These are phyloP conservation scores for Probosciger aterrimus DNA, from an alignment of 2,113 vertebrate species.

Conservation along the genomic window DNA sequence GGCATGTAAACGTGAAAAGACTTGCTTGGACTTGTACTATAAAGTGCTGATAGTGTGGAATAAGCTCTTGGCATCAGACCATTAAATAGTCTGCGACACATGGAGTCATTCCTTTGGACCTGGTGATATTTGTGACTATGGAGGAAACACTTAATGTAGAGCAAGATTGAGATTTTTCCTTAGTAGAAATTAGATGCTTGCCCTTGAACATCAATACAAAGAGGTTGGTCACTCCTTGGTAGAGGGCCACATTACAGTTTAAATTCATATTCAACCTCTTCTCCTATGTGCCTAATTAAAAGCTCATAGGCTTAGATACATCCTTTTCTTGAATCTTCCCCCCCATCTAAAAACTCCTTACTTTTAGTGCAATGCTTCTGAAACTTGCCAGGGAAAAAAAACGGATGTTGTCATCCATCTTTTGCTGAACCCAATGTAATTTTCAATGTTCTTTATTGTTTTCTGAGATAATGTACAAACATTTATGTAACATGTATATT, in stretches of 20 bases:
- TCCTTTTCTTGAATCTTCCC: not conserved
- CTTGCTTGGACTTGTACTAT: not conserved
- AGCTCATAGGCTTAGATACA: not conserved
- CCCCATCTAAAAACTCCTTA: rapidly evolving
- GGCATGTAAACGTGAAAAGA: not conserved
- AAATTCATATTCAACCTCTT: conserved; percentile 13
- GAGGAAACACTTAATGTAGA: not conserved
- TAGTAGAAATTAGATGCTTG: not conserved
- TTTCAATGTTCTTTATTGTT: not conserved
- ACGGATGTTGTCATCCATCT: not conserved
- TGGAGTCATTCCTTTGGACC: not conserved
- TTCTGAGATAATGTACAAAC: not conserved
- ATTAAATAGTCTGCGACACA: not conserved
- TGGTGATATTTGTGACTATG: not conserved
- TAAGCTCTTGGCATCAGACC: not conserved
- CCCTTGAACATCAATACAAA: not conserved
- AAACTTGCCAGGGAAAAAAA: not conserved
- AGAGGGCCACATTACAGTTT: not conserved
- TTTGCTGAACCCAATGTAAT: not conserved
- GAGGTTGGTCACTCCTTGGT: not conserved
- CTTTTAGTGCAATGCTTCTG: not conserved
- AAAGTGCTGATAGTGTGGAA: not conserved
- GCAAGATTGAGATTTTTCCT: not conserved
- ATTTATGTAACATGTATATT: not conserved
- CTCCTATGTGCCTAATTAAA: conserved; percentile 16